These are phyloP conservation scores for Zaprionus africanus DNA, from an alignment of 1,140 invertebrate species.

Conservation along the genomic window DNA sequence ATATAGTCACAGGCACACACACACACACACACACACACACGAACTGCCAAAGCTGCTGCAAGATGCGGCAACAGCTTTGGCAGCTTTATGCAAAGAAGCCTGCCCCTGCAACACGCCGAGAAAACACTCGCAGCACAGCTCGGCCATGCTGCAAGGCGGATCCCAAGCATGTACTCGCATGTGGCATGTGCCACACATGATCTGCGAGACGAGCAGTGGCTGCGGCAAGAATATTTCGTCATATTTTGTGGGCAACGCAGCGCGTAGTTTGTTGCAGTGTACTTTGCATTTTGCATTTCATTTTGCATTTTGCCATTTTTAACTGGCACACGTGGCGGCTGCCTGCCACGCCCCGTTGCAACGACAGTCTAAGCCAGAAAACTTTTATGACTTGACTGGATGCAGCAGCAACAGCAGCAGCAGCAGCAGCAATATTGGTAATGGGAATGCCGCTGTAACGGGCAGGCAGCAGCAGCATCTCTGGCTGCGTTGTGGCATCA, in stretches of 20 bases:
- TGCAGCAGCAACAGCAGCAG: neutral
- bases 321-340: conserved; percentile 52
- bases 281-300: conserved; percentile 42
- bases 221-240: neutral
- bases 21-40: conserved; percentile 31
- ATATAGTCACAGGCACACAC: conserved; percentile 63
- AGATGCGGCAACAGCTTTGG: conserved; percentile 24
- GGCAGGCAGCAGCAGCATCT: conserved; percentile 21
- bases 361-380: conserved; percentile 60
- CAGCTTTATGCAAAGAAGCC: conserved; percentile 47
- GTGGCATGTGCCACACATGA: neutral
- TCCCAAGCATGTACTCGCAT: neutral
- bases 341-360: neutral
- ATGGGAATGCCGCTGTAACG: conserved; percentile 62
- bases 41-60: conserved; percentile 27
- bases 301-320: conserved; percentile 40
- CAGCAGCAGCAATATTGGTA: conserved; percentile 47
- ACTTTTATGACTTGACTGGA: conserved; percentile 75
- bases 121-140: conserved; percentile 1
- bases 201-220: neutral
- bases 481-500: conserved; percentile 51
- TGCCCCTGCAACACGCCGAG: conserved; percentile 6
- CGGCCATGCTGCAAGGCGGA: neutral
- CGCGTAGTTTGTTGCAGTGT: conserved; percentile 42
- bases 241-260: conserved; percentile 1